These are phyloP conservation scores for Strigamia transsilvanica DNA, from an alignment of 2,888 invertebrate species.

Conservation along the genomic window DNA sequence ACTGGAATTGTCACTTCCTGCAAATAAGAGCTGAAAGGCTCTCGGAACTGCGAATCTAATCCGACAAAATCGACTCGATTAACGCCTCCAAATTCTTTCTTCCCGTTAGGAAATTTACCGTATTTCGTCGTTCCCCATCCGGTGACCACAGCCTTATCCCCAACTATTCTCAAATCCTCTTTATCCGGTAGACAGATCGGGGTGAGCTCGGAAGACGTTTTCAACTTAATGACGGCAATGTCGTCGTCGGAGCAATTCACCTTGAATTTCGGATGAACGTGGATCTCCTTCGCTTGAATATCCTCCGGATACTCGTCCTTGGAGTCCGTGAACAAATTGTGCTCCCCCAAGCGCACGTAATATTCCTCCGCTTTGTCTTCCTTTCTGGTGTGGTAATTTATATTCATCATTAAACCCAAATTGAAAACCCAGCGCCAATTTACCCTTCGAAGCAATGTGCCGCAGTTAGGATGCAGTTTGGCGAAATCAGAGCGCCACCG, in stretches of 20 bases:
- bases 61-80: not conserved
- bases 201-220: not conserved
- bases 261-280: not conserved
- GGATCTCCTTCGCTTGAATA: not conserved
- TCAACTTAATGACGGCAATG: not conserved
- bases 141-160: not conserved
- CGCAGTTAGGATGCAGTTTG: not conserved
- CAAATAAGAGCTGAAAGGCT: not conserved
- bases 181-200: constrained; percentile 6
- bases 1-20: not conserved
- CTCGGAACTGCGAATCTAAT: constrained; percentile 30
- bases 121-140: constrained; percentile 43
- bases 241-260: constrained; percentile 35
- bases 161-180: too few relatives aligned
- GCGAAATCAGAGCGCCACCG: not conserved
- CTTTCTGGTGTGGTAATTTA: not conserved
- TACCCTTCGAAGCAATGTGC: not conserved
- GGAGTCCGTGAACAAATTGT: constrained; percentile 21
- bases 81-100: too few relatives aligned
- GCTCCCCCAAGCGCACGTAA: constrained; percentile 14
- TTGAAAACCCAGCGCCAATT: not conserved
- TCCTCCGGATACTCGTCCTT: constrained; percentile 29
- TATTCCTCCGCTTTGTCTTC: not conserved
- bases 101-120: not conserved
- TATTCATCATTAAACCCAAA: too few relatives aligned